Conservation (phyloP, 2,113 vertebrate species). For the Enhydra lutris region DNA sequence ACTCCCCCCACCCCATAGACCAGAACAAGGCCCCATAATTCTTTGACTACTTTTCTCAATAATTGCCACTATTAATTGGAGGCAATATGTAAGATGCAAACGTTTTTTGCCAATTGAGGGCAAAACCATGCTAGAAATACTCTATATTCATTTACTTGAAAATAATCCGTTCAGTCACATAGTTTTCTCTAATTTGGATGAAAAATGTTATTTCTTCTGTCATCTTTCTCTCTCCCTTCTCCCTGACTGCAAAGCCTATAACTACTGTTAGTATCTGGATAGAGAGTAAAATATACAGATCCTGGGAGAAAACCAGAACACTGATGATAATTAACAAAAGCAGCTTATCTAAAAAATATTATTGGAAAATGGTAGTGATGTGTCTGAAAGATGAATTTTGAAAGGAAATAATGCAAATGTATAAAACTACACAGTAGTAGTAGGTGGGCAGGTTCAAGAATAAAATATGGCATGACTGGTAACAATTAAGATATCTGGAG, state of each 20-base stretch:
- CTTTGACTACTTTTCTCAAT: background rate
- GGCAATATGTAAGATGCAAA: background rate
- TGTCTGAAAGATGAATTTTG: background rate
- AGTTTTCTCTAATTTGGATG: background rate
- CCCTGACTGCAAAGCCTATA: background rate
- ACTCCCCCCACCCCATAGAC: background rate
- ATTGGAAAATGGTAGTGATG: background rate
- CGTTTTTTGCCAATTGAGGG: background rate
- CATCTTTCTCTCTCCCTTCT: background rate
- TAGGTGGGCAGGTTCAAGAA: background rate
- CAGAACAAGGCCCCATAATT: background rate
- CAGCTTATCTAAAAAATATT: background rate
- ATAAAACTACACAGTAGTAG: background rate
- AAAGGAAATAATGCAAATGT: background rate
- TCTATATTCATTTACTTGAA: background rate
- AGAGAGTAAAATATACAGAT: constrained; percentile 7
- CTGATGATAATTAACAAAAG: background rate
- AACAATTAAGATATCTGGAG: background rate
- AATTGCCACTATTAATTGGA: background rate
- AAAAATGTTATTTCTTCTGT: background rate
- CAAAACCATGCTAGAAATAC: background rate
- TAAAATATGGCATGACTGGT: background rate
- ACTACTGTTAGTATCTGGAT: background rate
- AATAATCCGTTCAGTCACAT: background rate
- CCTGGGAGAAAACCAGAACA: background rate